phyloP scores from a whole-genome alignment of 2,888 invertebrate genomes.

The Brachypterus glaber region DNA sequence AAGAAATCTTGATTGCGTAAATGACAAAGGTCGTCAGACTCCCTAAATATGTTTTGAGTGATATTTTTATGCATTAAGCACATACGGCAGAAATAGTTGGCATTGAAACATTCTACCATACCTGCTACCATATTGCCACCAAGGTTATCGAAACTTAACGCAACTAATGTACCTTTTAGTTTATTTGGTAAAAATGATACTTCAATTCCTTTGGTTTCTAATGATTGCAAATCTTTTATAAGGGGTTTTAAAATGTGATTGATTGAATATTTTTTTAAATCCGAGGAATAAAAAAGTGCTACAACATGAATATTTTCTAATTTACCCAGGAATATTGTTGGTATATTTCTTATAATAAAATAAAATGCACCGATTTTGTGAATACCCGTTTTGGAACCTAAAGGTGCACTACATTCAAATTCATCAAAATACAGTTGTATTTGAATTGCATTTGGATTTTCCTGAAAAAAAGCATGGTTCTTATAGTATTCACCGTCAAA shows the following conservation, averaged over 20 bases:
- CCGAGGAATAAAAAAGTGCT: constrained; percentile 15
- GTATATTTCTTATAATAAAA: constrained; percentile 18
- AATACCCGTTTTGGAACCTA: constrained; percentile 18
- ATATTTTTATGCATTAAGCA: constrained; percentile 15
- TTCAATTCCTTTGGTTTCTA: constrained; percentile 16
- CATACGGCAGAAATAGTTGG: constrained; percentile 21
- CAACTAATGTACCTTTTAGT: constrained; percentile 13
- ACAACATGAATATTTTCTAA: constrained; percentile 18
- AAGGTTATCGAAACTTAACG: constrained; percentile 18
- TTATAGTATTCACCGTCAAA: not conserved
- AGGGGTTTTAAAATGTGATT: constrained; percentile 15
- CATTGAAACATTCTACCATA: constrained; percentile 18
- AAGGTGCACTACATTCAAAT: constrained; percentile 20
- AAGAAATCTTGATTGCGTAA: not conserved
- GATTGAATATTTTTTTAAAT: constrained; percentile 16
- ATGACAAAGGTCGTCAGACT: not conserved
- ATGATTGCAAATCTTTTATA: constrained; percentile 16
- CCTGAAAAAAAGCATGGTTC: not conserved
- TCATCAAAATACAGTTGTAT: constrained; percentile 17
- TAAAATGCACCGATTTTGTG: constrained; percentile 22
- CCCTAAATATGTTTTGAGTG: constrained; percentile 3
- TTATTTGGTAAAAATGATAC: constrained; percentile 7
- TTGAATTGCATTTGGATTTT: not conserved
- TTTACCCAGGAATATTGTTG: constrained; percentile 8
- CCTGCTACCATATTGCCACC: constrained; percentile 20